These are phyloP conservation scores for Tenodera sinensis DNA, from an alignment of 2,888 invertebrate genomes.

Conservation along the genomic window DNA sequence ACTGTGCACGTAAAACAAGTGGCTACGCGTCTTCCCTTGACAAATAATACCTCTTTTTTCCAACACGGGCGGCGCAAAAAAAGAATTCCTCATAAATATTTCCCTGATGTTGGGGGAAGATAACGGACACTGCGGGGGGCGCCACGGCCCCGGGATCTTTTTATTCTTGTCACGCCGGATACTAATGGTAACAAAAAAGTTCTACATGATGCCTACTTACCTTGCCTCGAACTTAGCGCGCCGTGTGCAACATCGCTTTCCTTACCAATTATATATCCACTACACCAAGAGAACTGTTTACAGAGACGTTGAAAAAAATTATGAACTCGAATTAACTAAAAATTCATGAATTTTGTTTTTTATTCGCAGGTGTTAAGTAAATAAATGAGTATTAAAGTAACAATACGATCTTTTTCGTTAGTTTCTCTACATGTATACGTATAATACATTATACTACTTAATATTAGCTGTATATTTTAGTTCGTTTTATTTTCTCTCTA, in stretches of 20 bases:
- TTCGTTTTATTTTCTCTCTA: too few species aligned
- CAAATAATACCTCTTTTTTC: conserved; percentile 3
- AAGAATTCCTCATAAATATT: conserved; percentile 6
- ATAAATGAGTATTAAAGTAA: too few species aligned
- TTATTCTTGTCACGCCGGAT: not conserved
- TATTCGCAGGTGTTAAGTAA: too few species aligned
- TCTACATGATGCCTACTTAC: not conserved
- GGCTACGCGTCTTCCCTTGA: not conserved
- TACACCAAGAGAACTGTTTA: too few species aligned
- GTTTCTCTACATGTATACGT: too few species aligned
- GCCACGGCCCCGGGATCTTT: not conserved
- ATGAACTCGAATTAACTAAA: too few species aligned
- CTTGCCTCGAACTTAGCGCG: not conserved
- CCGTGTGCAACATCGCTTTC: not conserved
- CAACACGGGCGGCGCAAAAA: not conserved
- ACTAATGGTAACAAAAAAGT: not conserved
- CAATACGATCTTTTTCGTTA: too few species aligned
- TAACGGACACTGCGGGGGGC: not conserved
- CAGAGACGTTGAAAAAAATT: too few species aligned
- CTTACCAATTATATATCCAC: too few species aligned
- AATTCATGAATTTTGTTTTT: too few species aligned
- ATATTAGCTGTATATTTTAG: too few species aligned
- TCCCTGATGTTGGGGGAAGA: conserved; percentile 1
- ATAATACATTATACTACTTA: too few species aligned
- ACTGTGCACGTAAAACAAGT: not conserved